A percentile compares a stretch with the other conserved stretches of the same genome.
These are phyloP conservation scores for Stichodactyla helianthus DNA, from an alignment of 64 coral and sea anemone species.

Conservation along the genomic window DNA sequence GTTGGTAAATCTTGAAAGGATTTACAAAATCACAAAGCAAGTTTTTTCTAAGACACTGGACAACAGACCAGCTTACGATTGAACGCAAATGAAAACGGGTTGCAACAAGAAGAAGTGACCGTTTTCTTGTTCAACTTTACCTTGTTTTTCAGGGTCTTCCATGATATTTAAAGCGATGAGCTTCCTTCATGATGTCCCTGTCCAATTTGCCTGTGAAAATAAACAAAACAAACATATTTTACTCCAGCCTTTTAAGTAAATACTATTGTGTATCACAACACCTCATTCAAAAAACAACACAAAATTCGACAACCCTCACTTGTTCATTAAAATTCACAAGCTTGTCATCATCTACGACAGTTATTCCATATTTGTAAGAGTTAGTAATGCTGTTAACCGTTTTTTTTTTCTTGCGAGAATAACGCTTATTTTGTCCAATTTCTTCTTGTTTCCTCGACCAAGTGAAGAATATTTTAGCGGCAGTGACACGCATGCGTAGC, in stretches of 20 bases:
- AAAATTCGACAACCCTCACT: neutral
- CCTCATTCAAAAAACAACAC: neutral
- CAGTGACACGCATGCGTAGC: slow-evolving; percentile 8
- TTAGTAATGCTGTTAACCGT: neutral
- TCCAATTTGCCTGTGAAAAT: neutral
- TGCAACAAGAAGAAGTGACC: neutral
- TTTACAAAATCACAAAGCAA: neutral
- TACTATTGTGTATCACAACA: neutral
- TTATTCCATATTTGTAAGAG: slow-evolving; percentile 9
- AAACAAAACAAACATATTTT: slow-evolving; percentile 6
- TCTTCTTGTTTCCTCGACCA: neutral
- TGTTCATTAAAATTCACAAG: slow-evolving; percentile 17
- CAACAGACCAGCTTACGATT: neutral
- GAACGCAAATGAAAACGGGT: slow-evolving; percentile 2
- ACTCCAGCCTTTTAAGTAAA: neutral
- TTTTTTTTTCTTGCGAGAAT: neutral
- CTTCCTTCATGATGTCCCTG: slow-evolving; percentile 9
- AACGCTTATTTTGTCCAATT: neutral
- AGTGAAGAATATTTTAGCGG: slow-evolving; percentile 14
- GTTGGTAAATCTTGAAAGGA: neutral
- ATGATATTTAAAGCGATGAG: slow-evolving; percentile 12
- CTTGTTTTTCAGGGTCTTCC: slow-evolving; percentile 28
- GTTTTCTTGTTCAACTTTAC: slow-evolving; percentile 15
- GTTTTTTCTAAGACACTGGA: neutral
- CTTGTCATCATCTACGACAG: slow-evolving; percentile 6